Evolutionary conservation across 2,113 vertebrate species (phyloP).

Genomic region (Delphinus delphis): DNA sequence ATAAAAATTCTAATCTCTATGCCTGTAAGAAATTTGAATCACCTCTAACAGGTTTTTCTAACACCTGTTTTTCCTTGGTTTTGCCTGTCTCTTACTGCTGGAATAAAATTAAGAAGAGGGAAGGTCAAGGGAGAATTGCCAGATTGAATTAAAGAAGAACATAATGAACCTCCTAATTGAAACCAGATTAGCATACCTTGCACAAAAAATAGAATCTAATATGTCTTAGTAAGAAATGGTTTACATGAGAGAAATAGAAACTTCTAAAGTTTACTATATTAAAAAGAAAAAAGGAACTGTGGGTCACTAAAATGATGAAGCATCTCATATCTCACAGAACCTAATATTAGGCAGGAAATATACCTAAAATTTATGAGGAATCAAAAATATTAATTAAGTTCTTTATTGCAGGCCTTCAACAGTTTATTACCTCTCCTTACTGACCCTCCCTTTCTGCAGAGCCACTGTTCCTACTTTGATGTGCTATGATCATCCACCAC

Average conservation of each 20-base stretch:
- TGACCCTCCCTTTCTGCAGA: not conserved
- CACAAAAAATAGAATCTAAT: not conserved
- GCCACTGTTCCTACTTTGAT: not conserved
- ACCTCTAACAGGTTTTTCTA: not conserved
- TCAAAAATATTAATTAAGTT: not conserved
- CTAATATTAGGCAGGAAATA: not conserved
- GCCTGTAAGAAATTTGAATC: not conserved
- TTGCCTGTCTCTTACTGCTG: not conserved
- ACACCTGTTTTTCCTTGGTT: not conserved
- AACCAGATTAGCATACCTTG: not conserved
- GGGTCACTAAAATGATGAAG: not conserved
- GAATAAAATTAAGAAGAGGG: not conserved
- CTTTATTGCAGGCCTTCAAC: not conserved
- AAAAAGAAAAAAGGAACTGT: not conserved
- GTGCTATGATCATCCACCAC: not conserved
- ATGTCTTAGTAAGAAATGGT: not conserved
- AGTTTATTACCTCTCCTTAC: not conserved
- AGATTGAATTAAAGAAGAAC: not conserved
- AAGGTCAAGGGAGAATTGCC: not conserved
- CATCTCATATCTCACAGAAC: not conserved
- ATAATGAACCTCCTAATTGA: not conserved
- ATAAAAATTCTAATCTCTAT: not conserved
- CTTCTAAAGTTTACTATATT: not conserved
- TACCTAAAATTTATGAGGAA: not conserved
- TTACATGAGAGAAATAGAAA: not conserved